phyloP scores from a whole-genome alignment of 1,140 invertebrate genomes.

The Pogonomyrmex barbatus region DNA sequence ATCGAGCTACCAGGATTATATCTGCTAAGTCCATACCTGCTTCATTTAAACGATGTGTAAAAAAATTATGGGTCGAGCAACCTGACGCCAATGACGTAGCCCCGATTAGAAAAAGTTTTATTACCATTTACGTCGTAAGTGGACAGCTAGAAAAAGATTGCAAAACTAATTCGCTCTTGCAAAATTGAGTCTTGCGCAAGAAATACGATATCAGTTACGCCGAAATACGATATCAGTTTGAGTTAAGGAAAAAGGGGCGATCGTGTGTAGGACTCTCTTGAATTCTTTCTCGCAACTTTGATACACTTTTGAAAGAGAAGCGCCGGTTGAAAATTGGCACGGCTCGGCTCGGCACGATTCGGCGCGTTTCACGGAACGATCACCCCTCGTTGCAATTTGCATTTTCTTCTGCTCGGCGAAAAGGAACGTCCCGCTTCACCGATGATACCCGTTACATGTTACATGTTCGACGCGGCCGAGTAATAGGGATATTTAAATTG shows the following conservation, averaged over 20 bases:
- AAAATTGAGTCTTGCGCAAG: background rate
- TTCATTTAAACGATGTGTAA: constrained; percentile 15
- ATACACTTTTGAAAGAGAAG: constrained; percentile 20
- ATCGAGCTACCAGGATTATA: constrained; percentile 7
- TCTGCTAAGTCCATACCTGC: constrained; percentile 13
- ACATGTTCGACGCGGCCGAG: constrained; percentile 46
- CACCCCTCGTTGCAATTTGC: constrained; percentile 64
- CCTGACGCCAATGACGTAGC: background rate
- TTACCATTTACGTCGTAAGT: background rate
- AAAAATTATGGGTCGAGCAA: constrained; percentile 14
- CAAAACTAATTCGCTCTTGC: background rate
- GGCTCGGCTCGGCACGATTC: constrained; percentile 21
- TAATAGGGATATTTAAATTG: constrained; percentile 46
- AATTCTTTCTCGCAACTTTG: constrained; percentile 8
- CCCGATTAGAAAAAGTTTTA: background rate
- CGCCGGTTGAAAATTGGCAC: constrained; percentile 50
- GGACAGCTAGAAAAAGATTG: background rate
- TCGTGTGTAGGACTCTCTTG: background rate
- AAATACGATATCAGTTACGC: background rate
- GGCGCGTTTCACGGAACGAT: constrained; percentile 62
- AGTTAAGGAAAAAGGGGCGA: background rate
- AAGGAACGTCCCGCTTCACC: constrained; percentile 61
- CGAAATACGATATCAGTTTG: background rate
- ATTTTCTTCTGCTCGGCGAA: constrained; percentile 67
- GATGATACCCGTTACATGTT: background rate